A percentile compares a stretch with the other conserved stretches of the same genome.
Evolutionary conservation across 1,140 invertebrate genomes (phyloP).

Genomic region (Helicoverpa armigera): DNA sequence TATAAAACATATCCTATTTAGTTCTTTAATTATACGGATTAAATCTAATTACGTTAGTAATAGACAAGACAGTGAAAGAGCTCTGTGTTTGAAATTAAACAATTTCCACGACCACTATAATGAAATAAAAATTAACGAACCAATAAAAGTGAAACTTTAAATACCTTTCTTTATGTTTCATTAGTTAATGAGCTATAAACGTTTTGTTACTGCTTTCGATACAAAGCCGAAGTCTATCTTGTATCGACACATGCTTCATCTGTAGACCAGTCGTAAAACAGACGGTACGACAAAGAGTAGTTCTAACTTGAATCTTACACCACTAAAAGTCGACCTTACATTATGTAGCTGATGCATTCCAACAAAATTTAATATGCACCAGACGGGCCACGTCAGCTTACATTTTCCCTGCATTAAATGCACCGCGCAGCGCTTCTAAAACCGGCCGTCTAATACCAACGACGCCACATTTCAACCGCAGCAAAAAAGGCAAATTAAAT

Average conservation of each 20-base stretch:
- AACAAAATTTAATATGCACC: constrained; percentile 44
- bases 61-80: constrained; percentile 1
- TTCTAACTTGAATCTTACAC: constrained; percentile 41
- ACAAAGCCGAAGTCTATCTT: constrained; percentile 46
- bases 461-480: constrained; percentile 61
- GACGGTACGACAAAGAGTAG: constrained; percentile 26
- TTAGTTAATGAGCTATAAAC: constrained; percentile 63
- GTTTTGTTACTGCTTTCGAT: constrained; percentile 44
- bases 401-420: constrained; percentile 55
- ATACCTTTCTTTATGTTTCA: constrained; percentile 49
- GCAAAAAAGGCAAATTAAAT: constrained; percentile 79
- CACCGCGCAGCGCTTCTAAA: constrained; percentile 63
- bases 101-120: constrained; percentile 28
- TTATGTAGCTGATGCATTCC: constrained; percentile 49
- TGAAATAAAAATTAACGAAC: constrained; percentile 46
- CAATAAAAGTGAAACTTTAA: constrained; percentile 56
- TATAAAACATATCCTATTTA: no score
- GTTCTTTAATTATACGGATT: constrained; percentile 16
- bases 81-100: constrained; percentile 28
- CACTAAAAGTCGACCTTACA: constrained; percentile 47
- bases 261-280: constrained; percentile 44
- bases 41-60: constrained; percentile 15
- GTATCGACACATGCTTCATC: constrained; percentile 16
- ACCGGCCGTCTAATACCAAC: constrained; percentile 61
- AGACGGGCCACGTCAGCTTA: constrained; percentile 31